Evolutionary conservation across 2,113 vertebrate genomes (phyloP), one percentile per base, ranked within the genome.

Genomic region (Spermophilus dauricus): DNA sequence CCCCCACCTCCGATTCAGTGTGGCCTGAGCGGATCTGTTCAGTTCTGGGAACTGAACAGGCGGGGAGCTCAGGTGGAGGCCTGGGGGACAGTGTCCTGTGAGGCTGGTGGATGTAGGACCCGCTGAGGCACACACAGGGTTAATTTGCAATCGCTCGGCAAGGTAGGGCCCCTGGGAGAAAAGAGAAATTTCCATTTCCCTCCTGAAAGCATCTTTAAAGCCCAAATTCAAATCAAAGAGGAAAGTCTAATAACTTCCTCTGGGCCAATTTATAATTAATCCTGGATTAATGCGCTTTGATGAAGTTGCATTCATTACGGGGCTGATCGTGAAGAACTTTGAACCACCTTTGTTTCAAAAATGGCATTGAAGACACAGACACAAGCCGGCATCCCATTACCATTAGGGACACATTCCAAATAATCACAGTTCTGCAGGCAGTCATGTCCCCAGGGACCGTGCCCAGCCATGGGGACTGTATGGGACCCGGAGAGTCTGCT

Each of bases 291-390:
- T 97, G 97, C 89, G 94, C 92, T 92, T 97, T 97, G 97, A 98
- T 98, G 97, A 97, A 97, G 92, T 94, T 97, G 97, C 98, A 98
- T 98, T 98, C 97, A 98, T 98, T 98, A 96, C 94, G 83, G 63
- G 92, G 91, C 12, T 96, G 90, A 96, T 96, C 95, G 81, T 96
- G 92, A 97, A 98, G 96, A 97, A 97, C 93, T 98, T 96, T 97
- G 97, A 97, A 86, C 96, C 92, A 96, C 69, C 86, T 96, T 78
- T 73, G 89, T 86, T 13, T 96, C 96, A 96, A 97, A 97, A 97
- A 97, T 86, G 32, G 85, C 92, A 95, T 97, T 96, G 96, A 97
- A 95, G 93, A 92, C 90, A 96, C 93, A 94, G 90, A 97, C 96
- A 93, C 81, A 76, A 96, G 82, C 77, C n/a, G 20, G 94, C 92